Evolutionary conservation across 2,113 vertebrate species (phyloP), one percentile per base, ranked within the genome.

Genomic region (Pelvicachromis taeniatus): DNA sequence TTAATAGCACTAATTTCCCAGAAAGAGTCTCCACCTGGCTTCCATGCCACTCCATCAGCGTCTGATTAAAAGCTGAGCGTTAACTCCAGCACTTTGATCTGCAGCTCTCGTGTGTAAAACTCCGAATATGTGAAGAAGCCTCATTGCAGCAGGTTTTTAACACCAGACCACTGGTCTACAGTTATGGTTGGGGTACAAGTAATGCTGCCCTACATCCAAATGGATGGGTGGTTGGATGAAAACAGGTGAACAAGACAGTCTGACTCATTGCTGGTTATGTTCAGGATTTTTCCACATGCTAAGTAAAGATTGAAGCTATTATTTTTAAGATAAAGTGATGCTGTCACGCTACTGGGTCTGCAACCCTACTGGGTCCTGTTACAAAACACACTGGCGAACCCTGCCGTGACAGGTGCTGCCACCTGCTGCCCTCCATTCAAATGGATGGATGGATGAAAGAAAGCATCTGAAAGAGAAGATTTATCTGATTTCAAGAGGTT

Each of bases 1-100:
- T 91, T 95, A 90, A 94, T 93, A 80, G 88, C 90, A 78, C 86
- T 90, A 87, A 88, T 89, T 90, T 87, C 45, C 83, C 83, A 78
- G 80, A 59, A 86, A 90, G 89, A 91, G 88, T 80, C 75, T 68
- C 90, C 91, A 91, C 88, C 91, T 92, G 90, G 83, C 87, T 83
- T 70, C 68, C 70, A 53, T 5, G 85, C 82, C 58, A 42, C 81
- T 93, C 56, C 80, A 90, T 52, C 90, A 90, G 85, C 61, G 53
- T 48, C 83, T 90, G 89, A 93, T 93, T 93, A 88, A 83, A 85
- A 70, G 42, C 75, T 31, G 56, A 56, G 81, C 17, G 16, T 80
- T 79, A 83, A 88, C 48, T 80, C 21, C 77, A 7, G 80, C 65
- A 12, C 80, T 90, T 84, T 54, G 77, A 88, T 84, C 65, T 8